These are phyloP conservation scores for Garrulus glandarius DNA, from an alignment of 2,797 vertebrate genomes.

Conservation along the genomic window DNA sequence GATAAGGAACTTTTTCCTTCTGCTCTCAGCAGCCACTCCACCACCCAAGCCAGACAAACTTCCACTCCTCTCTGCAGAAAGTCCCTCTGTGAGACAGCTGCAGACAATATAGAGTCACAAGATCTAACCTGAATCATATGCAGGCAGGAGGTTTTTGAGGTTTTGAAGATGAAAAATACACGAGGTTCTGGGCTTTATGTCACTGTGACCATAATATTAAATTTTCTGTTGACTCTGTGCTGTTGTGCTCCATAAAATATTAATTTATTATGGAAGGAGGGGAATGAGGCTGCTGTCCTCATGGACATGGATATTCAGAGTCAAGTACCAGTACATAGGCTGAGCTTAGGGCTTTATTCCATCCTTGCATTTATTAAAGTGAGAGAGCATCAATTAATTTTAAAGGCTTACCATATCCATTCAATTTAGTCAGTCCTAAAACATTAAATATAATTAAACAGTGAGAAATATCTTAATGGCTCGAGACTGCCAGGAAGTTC, in stretches of 20 bases:
- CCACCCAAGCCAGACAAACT: neutral
- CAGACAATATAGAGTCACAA: neutral
- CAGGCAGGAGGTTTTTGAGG: neutral
- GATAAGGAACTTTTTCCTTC: neutral
- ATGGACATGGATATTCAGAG: neutral
- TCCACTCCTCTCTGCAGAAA: neutral
- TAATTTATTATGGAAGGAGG: neutral
- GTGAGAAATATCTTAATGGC: slow-evolving; percentile 9
- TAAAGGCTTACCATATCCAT: slow-evolving; percentile 2
- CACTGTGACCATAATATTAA: neutral
- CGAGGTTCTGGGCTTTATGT: neutral
- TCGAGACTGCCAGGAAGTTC: neutral
- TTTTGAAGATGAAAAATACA: neutral
- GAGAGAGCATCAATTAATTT: slow-evolving; percentile 11
- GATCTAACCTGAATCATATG: neutral
- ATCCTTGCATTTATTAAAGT: slow-evolving; percentile 4
- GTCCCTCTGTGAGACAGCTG: neutral
- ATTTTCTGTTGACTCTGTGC: slow-evolving; percentile 16
- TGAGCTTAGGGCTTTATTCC: slow-evolving; percentile 16
- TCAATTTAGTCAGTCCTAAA: slow-evolving; percentile 42
- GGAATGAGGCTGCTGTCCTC: neutral
- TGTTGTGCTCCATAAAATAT: slow-evolving; percentile 41
- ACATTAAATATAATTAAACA: slow-evolving; percentile 29
- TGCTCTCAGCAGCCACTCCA: neutral
- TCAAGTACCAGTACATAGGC: neutral